phyloP scores from a whole-genome alignment of 2,113 vertebrate species.

The Myxocyprinus asiaticus region DNA sequence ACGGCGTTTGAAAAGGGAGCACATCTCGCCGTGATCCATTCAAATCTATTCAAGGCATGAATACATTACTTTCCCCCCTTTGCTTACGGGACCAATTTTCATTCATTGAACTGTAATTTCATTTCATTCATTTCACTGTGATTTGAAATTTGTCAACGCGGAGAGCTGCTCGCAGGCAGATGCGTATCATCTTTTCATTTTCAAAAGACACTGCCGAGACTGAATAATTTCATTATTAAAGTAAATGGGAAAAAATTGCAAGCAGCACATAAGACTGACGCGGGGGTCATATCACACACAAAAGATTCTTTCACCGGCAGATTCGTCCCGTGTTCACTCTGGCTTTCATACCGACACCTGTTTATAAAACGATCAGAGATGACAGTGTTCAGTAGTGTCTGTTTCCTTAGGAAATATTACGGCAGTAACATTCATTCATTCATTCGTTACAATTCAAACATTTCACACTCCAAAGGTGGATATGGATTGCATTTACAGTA shows the following conservation, averaged over 20 bases:
- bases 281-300: constrained; percentile 25
- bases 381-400: background rate
- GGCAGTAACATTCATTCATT: background rate
- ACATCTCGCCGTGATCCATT: constrained; percentile 4
- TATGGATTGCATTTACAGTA: background rate
- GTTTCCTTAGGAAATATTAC: background rate
- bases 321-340: background rate
- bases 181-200: constrained; percentile 49
- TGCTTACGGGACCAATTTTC: constrained; percentile 47
- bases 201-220: constrained; percentile 39
- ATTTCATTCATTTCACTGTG: constrained; percentile 26
- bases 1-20: constrained; percentile 27
- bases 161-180: constrained; percentile 39
- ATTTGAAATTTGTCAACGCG: constrained; percentile 57
- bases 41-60: constrained; percentile 28
- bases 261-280: constrained; percentile 22
- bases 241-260: constrained; percentile 42
- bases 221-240: constrained; percentile 50
- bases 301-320: constrained; percentile 20
- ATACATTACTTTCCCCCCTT: constrained; percentile 24
- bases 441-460: too few species aligned
- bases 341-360: constrained; percentile 5
- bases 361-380: background rate
- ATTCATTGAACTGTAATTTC: constrained; percentile 35
- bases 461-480: too few species aligned